These are phyloP conservation scores for Hippoglossus hippoglossus DNA, from an alignment of 2,797 vertebrate genomes.

Conservation along the genomic window DNA sequence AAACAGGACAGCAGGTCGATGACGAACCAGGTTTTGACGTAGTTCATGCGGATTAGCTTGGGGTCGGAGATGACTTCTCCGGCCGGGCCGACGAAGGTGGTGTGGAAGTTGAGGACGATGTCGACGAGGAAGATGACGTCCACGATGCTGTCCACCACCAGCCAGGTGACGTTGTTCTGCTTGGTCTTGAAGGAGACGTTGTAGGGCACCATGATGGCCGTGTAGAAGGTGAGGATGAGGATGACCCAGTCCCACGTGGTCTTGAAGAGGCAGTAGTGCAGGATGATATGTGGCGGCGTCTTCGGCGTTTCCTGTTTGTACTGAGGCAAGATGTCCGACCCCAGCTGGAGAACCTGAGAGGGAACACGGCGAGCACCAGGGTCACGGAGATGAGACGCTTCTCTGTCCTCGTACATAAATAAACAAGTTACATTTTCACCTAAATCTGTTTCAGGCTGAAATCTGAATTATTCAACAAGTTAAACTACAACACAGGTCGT, in stretches of 20 bases:
- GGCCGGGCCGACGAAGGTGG: slow-evolving; percentile 94
- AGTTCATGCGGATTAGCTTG: slow-evolving; percentile 96
- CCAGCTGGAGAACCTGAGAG: slow-evolving; percentile 90
- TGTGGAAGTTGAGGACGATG: slow-evolving; percentile 97
- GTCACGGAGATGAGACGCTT: background rate
- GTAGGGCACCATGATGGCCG: slow-evolving; percentile 96
- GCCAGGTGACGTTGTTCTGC: slow-evolving; percentile 97
- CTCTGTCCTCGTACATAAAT: background rate
- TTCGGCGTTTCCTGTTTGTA: slow-evolving; percentile 98
- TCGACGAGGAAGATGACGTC: slow-evolving; percentile 97
- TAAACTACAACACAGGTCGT: too few species aligned
- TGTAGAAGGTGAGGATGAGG: slow-evolving; percentile 97
- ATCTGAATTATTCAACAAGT: background rate
- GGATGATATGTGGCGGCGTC: slow-evolving; percentile 95
- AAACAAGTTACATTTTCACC: background rate
- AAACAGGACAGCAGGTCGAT: slow-evolving; percentile 96
- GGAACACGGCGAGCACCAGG: background rate
- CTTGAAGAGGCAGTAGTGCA: slow-evolving; percentile 97
- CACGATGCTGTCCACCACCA: slow-evolving; percentile 96
- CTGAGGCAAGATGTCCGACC: slow-evolving; percentile 95
- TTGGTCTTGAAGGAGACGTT: slow-evolving; percentile 97
- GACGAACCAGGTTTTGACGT: slow-evolving; percentile 97
- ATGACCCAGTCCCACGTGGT: slow-evolving; percentile 99
- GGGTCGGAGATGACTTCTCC: slow-evolving; percentile 97
- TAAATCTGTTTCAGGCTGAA: background rate